These are phyloP conservation scores for Pinna nobilis DNA, from an alignment of 1,140 invertebrate species.

Conservation along the genomic window DNA sequence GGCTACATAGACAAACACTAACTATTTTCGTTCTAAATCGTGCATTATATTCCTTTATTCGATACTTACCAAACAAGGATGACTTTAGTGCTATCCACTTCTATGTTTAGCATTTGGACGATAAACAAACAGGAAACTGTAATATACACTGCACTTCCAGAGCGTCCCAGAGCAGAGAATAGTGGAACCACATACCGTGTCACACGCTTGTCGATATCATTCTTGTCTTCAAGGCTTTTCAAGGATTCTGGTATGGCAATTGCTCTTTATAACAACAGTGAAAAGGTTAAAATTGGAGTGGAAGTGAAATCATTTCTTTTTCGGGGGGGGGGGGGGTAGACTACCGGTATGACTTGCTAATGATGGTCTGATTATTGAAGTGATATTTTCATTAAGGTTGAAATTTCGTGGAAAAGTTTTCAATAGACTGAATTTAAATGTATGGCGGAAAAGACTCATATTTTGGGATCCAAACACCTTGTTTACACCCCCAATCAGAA, in stretches of 20 bases:
- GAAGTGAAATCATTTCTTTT: neutral
- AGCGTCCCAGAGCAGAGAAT: constrained; percentile 40
- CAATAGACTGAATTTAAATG: too few species aligned
- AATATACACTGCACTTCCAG: constrained; percentile 53
- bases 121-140: constrained; percentile 50
- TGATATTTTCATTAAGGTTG: too few species aligned
- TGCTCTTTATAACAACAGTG: constrained; percentile 28
- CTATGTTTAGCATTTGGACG: constrained; percentile 41
- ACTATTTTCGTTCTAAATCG: neutral
- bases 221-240: constrained; percentile 38
- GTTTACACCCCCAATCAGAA: too few species aligned
- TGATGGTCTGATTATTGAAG: neutral
- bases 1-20: neutral
- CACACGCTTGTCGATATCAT: constrained; percentile 48
- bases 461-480: too few species aligned
- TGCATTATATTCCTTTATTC: neutral
- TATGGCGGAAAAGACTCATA: too few species aligned
- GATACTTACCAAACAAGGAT: constrained; percentile 51
- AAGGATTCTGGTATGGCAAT: constrained; percentile 53
- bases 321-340: neutral
- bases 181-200: constrained; percentile 56
- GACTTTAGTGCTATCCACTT: constrained; percentile 40
- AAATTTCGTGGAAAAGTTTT: too few species aligned
- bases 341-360: neutral
- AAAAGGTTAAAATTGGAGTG: neutral